Evolutionary conservation across 1,140 invertebrate species (phyloP), one percentile per base, ranked within the genome.

Genomic region (Palaemon carinicauda): DNA sequence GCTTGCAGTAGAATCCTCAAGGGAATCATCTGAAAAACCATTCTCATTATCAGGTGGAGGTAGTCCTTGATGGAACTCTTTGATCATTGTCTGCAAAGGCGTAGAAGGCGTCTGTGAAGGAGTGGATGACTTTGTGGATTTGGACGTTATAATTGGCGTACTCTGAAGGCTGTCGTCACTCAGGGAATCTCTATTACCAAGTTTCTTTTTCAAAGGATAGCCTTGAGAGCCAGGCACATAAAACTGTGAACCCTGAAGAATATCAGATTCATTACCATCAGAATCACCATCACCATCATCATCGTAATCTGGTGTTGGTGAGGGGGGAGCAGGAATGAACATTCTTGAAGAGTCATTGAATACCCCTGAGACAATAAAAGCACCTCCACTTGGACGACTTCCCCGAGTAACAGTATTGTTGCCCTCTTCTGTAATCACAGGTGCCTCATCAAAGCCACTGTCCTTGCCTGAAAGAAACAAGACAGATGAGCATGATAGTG

Each of bases 21-120:
- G 90, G 4, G 95, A 96, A 91, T 96, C 95, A 91, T 96, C 96
- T 7, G 95, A 96, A 90, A 96, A 96, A 87, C 94, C 94, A 88
- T 95, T 95, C 88, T 94, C 94, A 88, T 95, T 95, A 82, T 95
- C 94, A 14, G 92, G 60, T 91, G 92, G 82, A 91, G 92, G 19
- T 90, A 93, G 75, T 91, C 92, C 75, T 41, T 80, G 80, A 52
- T 89, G 89, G 78, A 89, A 89, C 29, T 89, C 86, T 31, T 80
- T 88, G 17, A 89, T 89, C 86, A 89, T 88, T 29, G 69, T 87
- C 85, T 89, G 88, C 53, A 89, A 60, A 7, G 89, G 87, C 60
- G 84, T 89, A 51, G 78, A 75, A 19, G 87, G 60, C 21, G 79
- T 83, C 56, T 82, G 78, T n/a, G 41, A 53, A 15, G 71, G 79